Conservation (phyloP, 2,888 invertebrate genomes). For the Torymus aiolomorphi region DNA sequence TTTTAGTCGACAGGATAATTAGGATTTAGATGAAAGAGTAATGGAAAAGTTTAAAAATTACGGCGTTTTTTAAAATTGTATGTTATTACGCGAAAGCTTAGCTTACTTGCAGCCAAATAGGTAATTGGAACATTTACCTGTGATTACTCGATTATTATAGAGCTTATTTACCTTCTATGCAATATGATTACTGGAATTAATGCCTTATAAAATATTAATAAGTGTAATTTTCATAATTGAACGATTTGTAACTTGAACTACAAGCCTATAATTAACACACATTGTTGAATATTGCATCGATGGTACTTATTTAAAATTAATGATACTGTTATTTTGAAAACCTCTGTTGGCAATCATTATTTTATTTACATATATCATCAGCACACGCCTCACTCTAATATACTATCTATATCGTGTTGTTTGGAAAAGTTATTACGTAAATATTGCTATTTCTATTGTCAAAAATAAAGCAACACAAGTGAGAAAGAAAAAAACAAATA, state of each 20-base stretch:
- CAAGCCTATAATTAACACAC: too few relatives aligned
- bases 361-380: conserved; percentile 21
- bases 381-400: not conserved
- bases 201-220: not conserved
- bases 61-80: too few relatives aligned
- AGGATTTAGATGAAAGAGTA: too few relatives aligned
- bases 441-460: not conserved
- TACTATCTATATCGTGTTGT: not conserved
- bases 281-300: not conserved
- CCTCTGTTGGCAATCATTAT: conserved; percentile 4
- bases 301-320: not conserved
- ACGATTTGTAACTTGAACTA: too few relatives aligned
- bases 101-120: not conserved
- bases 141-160: conserved; percentile 15
- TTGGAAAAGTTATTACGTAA: not conserved
- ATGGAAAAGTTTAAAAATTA: too few relatives aligned
- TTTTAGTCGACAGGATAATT: too few relatives aligned
- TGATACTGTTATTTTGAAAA: not conserved
- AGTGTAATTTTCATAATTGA: too few relatives aligned
- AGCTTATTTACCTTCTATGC: not conserved
- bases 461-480: not conserved
- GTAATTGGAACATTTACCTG: conserved; percentile 41
- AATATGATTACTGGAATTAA: conserved; percentile 13
- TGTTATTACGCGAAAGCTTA: too few relatives aligned
- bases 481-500: not conserved